These are phyloP conservation scores for Notoglanidium macrostoma DNA, from an alignment of 2,797 vertebrate genomes.

Conservation along the genomic window DNA sequence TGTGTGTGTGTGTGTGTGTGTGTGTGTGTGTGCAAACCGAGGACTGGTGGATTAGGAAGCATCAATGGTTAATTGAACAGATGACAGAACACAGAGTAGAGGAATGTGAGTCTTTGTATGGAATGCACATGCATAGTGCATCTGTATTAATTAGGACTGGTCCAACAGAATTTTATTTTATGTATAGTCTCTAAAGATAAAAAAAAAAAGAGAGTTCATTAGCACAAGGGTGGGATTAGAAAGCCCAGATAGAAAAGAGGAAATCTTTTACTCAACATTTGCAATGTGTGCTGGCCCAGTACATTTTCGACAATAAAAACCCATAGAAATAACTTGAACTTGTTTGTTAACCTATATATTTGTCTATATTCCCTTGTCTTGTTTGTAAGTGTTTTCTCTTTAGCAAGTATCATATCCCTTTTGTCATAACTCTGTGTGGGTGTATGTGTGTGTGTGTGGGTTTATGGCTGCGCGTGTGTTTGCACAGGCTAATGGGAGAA, in stretches of 20 bases:
- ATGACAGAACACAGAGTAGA: constrained; percentile 49
- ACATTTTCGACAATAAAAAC: neutral
- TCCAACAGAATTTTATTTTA: constrained; percentile 11
- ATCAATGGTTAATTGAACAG: constrained; percentile 52
- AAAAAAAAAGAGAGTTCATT: neutral
- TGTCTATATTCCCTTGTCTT: neutral
- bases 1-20: constrained; percentile 29
- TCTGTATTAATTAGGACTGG: constrained; percentile 48
- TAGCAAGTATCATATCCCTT: neutral
- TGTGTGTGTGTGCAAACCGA: neutral
- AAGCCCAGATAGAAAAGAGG: neutral
- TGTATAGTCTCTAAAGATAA: constrained; percentile 17
- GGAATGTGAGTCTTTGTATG: constrained; percentile 49
- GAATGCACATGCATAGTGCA: constrained; percentile 31
- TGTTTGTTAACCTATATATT: neutral
- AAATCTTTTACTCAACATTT: neutral
- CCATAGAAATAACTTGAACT: neutral
- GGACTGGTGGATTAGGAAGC: constrained; percentile 45
- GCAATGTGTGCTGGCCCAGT: neutral
- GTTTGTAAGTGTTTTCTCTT: neutral
- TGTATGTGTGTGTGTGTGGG: neutral
- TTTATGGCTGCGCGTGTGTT: constrained; percentile 6
- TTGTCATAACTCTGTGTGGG: neutral
- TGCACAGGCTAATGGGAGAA: constrained; percentile 30
- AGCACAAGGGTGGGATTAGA: constrained; percentile 10